These are phyloP conservation scores for Hormiphora californensis DNA, from an alignment of 37 sponge, comb jelly and placozoan genomes.

Conservation along the genomic window DNA sequence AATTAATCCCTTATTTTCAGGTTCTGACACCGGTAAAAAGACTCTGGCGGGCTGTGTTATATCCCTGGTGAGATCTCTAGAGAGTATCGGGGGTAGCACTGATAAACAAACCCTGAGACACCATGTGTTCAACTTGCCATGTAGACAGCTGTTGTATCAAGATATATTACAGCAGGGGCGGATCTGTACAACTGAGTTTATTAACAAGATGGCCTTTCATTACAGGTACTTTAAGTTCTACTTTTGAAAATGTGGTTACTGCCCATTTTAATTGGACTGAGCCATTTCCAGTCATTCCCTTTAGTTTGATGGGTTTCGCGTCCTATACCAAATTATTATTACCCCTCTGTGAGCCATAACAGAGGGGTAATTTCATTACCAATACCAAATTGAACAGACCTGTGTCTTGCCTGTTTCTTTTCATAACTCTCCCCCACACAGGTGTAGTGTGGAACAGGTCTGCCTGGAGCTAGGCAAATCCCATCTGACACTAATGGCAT, in stretches of 20 bases:
- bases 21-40: conserved; percentile 45
- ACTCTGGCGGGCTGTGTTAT: conserved; percentile 25
- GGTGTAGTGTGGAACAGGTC: neutral
- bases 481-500: neutral
- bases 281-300: too few relatives aligned
- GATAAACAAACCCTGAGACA: neutral
- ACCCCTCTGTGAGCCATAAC: too few relatives aligned
- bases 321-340: too few relatives aligned
- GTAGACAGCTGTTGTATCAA: neutral
- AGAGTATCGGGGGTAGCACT: neutral
- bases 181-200: neutral
- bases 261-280: too few relatives aligned
- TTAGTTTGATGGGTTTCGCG: too few relatives aligned
- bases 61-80: neutral
- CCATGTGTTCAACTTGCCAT: conserved; percentile 10
- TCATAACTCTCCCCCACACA: too few relatives aligned
- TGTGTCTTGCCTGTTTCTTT: too few relatives aligned
- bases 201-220: neutral
- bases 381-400: too few relatives aligned
- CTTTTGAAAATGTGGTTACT: too few relatives aligned
- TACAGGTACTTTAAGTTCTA: too few relatives aligned
- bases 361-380: too few relatives aligned
- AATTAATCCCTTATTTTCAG: neutral
- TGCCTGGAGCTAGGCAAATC: conserved; percentile 2
- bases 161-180: neutral